Percentiles rank a stretch among this genome's conserved stretches.
Evolutionary conservation across 2,113 vertebrate species (phyloP).

Genomic region (Alethe diademata): DNA sequence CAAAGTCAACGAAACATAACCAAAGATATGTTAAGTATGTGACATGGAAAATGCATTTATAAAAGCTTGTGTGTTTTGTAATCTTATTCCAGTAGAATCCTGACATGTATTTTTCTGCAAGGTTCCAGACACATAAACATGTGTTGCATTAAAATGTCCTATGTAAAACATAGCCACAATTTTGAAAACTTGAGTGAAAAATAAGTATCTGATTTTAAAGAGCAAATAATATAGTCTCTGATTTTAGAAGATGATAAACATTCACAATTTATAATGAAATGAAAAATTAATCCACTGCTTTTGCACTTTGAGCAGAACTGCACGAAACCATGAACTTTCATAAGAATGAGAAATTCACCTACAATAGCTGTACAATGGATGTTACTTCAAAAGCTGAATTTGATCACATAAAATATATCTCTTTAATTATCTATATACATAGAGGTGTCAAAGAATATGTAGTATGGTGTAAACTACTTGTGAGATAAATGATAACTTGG

Average conservation of each 20-base stretch:
- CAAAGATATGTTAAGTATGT: background rate
- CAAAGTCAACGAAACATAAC: background rate
- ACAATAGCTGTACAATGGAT: background rate
- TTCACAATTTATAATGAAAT: background rate
- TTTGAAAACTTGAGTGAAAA: background rate
- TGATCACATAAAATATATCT: background rate
- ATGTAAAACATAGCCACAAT: background rate
- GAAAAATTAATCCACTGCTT: background rate
- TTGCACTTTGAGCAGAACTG: background rate
- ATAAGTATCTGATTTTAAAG: background rate
- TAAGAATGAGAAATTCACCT: background rate
- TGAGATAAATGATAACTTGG: background rate
- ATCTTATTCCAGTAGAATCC: background rate
- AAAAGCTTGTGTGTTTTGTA: background rate
- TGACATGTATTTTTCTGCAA: background rate
- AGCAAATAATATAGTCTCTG: background rate
- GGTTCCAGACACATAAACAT: background rate
- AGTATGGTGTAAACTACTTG: background rate
- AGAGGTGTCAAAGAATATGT: background rate
- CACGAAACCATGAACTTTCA: fast-evolving
- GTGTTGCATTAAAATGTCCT: background rate
- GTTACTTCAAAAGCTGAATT: background rate
- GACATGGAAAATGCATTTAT: background rate
- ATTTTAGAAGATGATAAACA: background rate
- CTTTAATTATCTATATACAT: background rate